phyloP scores from a whole-genome alignment of 2,888 invertebrate species.

The Acanthosepion pharaonis region DNA sequence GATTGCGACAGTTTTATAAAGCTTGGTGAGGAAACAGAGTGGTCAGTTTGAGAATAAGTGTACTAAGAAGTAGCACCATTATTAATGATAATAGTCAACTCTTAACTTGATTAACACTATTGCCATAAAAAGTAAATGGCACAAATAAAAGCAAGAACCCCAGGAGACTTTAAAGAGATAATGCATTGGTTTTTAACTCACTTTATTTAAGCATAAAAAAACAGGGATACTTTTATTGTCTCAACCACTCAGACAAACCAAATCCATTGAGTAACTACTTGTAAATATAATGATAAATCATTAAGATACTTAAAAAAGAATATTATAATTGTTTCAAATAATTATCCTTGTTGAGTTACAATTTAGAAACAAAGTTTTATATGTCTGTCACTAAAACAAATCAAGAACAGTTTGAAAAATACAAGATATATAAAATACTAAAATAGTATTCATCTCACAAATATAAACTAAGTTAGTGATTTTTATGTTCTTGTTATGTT shows the following conservation, averaged over 20 bases:
- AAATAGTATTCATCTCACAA: too few relatives aligned
- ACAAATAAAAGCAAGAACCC: not conserved
- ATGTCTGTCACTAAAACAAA: not conserved
- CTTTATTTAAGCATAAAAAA: not conserved
- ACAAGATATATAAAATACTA: too few relatives aligned
- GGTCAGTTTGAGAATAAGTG: slow-evolving; percentile 2
- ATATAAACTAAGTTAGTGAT: too few relatives aligned
- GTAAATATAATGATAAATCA: not conserved
- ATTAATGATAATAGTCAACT: not conserved
- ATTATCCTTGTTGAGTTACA: not conserved
- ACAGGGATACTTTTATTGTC: not conserved
- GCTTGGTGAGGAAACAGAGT: not conserved
- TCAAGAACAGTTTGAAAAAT: not conserved
- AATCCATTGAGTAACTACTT: not conserved
- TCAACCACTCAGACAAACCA: not conserved
- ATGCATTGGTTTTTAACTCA: not conserved
- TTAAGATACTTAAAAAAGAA: not conserved
- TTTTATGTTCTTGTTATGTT: too few relatives aligned
- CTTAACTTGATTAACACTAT: not conserved
- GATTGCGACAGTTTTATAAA: not conserved
- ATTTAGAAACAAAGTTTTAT: not conserved
- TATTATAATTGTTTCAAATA: not conserved
- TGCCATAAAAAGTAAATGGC: not conserved
- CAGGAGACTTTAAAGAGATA: not conserved
- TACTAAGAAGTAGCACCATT: not conserved